Evolutionary conservation across 2,797 vertebrate species (phyloP), one percentile per base, ranked within the genome.

Genomic region (Parambassis ranga): DNA sequence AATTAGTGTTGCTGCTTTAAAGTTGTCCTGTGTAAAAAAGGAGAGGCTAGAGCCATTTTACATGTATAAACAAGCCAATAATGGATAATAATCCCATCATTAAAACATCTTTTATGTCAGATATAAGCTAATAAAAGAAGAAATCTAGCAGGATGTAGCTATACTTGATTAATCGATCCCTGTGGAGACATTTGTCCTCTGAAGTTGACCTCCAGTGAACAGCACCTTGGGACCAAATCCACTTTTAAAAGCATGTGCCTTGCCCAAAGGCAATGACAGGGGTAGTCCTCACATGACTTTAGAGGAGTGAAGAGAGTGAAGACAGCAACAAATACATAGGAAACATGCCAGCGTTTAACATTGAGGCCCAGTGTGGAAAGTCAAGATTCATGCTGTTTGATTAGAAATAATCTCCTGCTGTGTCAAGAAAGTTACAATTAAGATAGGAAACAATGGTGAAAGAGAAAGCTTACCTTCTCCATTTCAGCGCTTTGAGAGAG

Each of bases 381-480:
- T 35, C 41, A 47, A 9, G 66, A 60, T 73, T 33, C n/a, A n/a
- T 74, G 62, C 56, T 59, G 46, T 59, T 71, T 44, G 41, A 66
- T 72, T 26, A 52, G 6, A 75, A 71, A 60, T 43, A 41, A 31
- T 22, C 35, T 22, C 38, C 20, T 16, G 38, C 49, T 64, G 48
- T 49, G 22, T 59, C 32, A 52, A 65, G 4, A 46, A 39, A 15
- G 49, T 43, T 38, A 4, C 47, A 51, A 56, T 49, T 27, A 30
- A 65, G 33, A 49, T 6, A 53, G 16, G 6, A 71, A 67, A 64
- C 22, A 28, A 61, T 5, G 16, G 16, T 24, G 20, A 82, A 67
- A 55, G 23, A 52, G 66, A 52, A 36, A 26, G 1, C 79, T 84
- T 89, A 92, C 91, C 90, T 91, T 91, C 76, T 92, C 90, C 91